Percentiles rank a stretch among this genome's conserved stretches.
These are phyloP conservation scores for Saccostrea cuccullata DNA, from an alignment of 1,140 invertebrate species.

Conservation along the genomic window DNA sequence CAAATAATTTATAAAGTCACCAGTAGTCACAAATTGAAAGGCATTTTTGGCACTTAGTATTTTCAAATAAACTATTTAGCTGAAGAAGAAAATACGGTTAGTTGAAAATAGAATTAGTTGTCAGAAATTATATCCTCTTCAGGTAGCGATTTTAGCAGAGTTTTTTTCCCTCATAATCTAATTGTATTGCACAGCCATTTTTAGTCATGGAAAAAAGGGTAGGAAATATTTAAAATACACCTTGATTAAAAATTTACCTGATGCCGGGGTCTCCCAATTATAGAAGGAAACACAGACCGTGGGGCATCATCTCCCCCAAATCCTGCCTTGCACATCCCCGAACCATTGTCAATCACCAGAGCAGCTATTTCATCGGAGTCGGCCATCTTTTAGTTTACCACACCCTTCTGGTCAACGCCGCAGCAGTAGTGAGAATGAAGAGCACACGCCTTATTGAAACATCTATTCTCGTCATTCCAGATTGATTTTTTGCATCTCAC, in stretches of 20 bases:
- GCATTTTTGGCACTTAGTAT: no score
- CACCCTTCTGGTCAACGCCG: background rate
- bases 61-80: no score
- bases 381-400: background rate
- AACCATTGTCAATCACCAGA: slow-evolving; percentile 92
- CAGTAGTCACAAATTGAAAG: no score
- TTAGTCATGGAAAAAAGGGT: background rate
- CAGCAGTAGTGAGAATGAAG: background rate
- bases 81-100: no score
- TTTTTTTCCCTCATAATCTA: background rate
- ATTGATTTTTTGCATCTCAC: background rate
- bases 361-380: slow-evolving; percentile 86
- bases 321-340: slow-evolving; percentile 90
- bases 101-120: no score
- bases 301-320: slow-evolving; percentile 85
- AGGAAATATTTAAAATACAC: background rate
- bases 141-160: no score
- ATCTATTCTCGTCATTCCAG: background rate
- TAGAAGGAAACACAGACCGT: slow-evolving; percentile 83
- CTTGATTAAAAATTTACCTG: slow-evolving; percentile 67
- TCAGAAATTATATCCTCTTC: no score
- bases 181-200: background rate
- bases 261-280: slow-evolving; percentile 83
- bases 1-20: background rate
- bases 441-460: background rate